Conservation (phyloP, 2,888 invertebrate species). For the Muscina levida region DNA sequence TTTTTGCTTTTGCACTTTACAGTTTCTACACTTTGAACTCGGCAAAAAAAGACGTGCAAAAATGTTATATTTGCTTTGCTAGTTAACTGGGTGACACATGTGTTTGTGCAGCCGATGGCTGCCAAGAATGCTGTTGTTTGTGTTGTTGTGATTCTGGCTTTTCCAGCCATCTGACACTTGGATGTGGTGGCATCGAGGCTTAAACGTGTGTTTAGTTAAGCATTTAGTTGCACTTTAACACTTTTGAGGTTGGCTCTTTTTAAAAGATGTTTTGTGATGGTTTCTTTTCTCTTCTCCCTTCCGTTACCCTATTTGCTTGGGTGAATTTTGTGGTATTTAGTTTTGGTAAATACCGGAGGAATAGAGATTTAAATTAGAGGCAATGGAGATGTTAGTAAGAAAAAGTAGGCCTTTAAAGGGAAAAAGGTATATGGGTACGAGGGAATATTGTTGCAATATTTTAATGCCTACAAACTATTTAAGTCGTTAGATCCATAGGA, state of each 20-base stretch:
- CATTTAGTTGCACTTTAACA: constrained; percentile 49
- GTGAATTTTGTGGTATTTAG: neutral
- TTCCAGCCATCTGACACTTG: constrained; percentile 32
- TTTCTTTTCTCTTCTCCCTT: neutral
- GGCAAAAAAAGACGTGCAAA: constrained; percentile 5
- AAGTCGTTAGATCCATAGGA: too few relatives aligned
- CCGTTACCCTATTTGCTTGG: neutral
- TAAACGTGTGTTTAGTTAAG: constrained; percentile 38
- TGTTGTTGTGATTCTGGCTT: neutral
- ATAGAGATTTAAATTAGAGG: neutral
- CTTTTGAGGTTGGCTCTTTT: constrained; percentile 42
- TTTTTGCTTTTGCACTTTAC: too few relatives aligned
- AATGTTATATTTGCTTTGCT: constrained; percentile 62
- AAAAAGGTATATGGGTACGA: too few relatives aligned
- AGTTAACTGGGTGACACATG: constrained; percentile 66
- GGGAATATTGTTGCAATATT: too few relatives aligned
- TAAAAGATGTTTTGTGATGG: constrained; percentile 1
- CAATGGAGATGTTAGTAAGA: neutral
- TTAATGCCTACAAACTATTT: too few relatives aligned
- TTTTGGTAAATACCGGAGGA: neutral
- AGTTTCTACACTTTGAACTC: constrained; percentile 19
- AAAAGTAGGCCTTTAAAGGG: too few relatives aligned
- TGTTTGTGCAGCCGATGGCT: constrained; percentile 10
- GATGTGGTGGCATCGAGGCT: constrained; percentile 6
- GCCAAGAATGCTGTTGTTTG: neutral